These are phyloP conservation scores for Enteromius unitaeniatus DNA, from an alignment of 2,797 vertebrate species.

Conservation along the genomic window DNA sequence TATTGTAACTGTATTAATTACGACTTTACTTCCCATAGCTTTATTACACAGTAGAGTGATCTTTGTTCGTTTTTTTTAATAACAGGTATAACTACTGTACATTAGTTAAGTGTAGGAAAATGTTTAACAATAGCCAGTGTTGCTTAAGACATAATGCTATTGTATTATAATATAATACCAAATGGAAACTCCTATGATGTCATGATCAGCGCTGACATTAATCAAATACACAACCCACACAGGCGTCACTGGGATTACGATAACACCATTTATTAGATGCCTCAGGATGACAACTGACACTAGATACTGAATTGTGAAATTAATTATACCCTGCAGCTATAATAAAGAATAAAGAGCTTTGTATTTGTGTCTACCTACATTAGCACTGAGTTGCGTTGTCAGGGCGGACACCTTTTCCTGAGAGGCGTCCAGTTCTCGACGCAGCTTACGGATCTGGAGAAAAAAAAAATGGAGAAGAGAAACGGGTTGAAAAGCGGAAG, in stretches of 20 bases:
- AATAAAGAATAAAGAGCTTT: slow-evolving; percentile 28
- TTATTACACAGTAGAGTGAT: not conserved
- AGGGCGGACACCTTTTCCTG: slow-evolving; percentile 98
- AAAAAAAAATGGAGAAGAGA: not conserved
- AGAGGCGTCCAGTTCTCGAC: slow-evolving; percentile 93
- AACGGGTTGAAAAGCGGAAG: slow-evolving; percentile 11
- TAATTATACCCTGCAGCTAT: not conserved
- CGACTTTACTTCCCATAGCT: not conserved
- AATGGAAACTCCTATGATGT: slow-evolving; percentile 32
- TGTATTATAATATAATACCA: slow-evolving; percentile 25
- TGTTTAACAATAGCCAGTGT: not conserved
- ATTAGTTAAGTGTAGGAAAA: not conserved
- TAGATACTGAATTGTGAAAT: not conserved
- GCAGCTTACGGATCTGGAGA: slow-evolving; percentile 92
- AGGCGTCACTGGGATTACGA: not conserved
- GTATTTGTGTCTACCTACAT: slow-evolving; percentile 80
- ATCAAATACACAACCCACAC: slow-evolving; percentile 41
- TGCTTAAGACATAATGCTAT: not conserved
- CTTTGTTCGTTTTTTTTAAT: not conserved
- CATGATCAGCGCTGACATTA: slow-evolving; percentile 2
- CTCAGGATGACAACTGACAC: slow-evolving; percentile 19
- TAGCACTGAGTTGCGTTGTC: slow-evolving; percentile 95
- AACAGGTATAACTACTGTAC: not conserved
- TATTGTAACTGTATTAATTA: not conserved
- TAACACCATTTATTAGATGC: slow-evolving; percentile 5